Evolutionary conservation across 1,140 invertebrate species (phyloP).

Genomic region (Drosophila subpulchrella): DNA sequence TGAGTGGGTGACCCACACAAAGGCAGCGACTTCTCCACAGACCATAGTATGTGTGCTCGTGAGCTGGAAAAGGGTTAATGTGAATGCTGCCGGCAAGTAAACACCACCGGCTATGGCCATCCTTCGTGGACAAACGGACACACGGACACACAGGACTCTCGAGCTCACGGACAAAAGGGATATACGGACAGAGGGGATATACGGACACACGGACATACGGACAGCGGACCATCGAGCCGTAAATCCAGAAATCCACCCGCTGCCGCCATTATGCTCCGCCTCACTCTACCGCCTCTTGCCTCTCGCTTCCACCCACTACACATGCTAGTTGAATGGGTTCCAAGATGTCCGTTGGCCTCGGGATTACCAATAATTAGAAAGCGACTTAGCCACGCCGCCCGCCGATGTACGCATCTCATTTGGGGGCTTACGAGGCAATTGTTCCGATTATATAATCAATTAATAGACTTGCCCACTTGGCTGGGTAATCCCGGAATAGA

Average conservation of each 20-base stretch:
- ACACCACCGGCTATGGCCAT: slow-evolving; percentile 72
- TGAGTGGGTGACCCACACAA: slow-evolving; percentile 69
- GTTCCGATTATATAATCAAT: slow-evolving; percentile 35
- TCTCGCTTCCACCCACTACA: neutral
- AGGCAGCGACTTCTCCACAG: slow-evolving; percentile 13
- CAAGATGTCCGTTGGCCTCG: slow-evolving; percentile 41
- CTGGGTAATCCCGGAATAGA: neutral
- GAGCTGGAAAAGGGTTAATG: slow-evolving; percentile 70
- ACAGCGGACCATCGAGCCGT: slow-evolving; percentile 37
- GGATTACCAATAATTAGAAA: slow-evolving; percentile 49
- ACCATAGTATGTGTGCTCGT: slow-evolving; percentile 13
- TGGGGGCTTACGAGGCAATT: slow-evolving; percentile 37
- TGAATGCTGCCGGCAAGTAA: slow-evolving; percentile 77
- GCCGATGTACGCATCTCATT: slow-evolving; percentile 27
- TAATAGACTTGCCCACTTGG: neutral
- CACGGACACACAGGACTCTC: neutral
- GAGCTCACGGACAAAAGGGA: slow-evolving; percentile 2
- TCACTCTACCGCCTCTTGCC: neutral
- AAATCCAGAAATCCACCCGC: slow-evolving; percentile 66
- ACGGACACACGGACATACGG: slow-evolving; percentile 4
- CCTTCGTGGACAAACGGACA: slow-evolving; percentile 35
- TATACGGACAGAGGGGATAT: slow-evolving; percentile 11
- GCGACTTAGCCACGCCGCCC: slow-evolving; percentile 13
- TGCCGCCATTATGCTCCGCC: slow-evolving; percentile 65
- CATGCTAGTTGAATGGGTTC: slow-evolving; percentile 7